Conservation (phyloP, 92 coral and sea anemone species). For the Bergia sp. region DNA sequence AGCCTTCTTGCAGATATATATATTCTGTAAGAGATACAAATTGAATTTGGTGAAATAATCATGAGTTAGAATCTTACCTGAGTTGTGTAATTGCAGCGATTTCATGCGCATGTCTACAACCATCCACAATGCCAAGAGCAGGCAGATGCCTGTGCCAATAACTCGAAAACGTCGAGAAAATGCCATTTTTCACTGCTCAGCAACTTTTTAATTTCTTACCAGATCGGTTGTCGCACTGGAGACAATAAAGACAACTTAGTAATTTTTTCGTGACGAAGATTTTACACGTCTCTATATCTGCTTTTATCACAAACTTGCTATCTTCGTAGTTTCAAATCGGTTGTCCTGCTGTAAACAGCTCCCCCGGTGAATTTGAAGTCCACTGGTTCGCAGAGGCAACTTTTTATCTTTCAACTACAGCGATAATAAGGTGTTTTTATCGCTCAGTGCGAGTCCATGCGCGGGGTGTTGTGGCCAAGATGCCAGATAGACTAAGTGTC, state of each 20-base stretch:
- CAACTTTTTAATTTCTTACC: not conserved
- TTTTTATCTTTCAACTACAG: slow-evolving; percentile 31
- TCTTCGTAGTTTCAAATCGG: not conserved
- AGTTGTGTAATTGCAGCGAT: not conserved
- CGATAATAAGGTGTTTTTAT: slow-evolving; percentile 37
- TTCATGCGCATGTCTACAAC: slow-evolving; percentile 31
- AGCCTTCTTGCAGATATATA: not conserved
- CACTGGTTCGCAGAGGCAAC: slow-evolving; percentile 12
- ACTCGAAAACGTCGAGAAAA: slow-evolving; percentile 32
- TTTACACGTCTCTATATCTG: not conserved
- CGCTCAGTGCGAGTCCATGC: slow-evolving; percentile 42
- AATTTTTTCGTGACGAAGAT: not conserved
- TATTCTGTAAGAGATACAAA: not conserved
- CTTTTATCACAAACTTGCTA: not conserved
- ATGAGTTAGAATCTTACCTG: slow-evolving; percentile 27
- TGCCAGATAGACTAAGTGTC: not conserved
- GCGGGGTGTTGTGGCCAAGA: slow-evolving; percentile 21
- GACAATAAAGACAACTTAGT: not conserved
- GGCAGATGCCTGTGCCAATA: slow-evolving; percentile 22
- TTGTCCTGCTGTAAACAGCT: not conserved
- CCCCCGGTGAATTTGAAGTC: slow-evolving; percentile 11
- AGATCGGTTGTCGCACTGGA: not conserved
- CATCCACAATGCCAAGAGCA: slow-evolving; percentile 26
- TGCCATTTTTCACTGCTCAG: not conserved
- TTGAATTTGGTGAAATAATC: not conserved